phyloP scores from a whole-genome alignment of 2,888 invertebrate genomes.

The Stegana nigrithorax region DNA sequence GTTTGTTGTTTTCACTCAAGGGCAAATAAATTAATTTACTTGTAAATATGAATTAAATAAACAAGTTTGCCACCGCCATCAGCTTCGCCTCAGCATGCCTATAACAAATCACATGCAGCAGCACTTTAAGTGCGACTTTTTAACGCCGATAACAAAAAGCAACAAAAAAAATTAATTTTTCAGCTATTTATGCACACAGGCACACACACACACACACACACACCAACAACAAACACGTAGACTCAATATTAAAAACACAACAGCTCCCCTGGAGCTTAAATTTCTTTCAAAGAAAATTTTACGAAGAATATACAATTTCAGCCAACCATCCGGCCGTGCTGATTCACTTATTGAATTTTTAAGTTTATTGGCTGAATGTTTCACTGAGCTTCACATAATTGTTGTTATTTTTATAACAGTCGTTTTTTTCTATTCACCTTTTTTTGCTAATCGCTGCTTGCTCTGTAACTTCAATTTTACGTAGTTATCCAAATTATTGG shows the following conservation, averaged over 20 bases:
- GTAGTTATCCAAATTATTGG: not conserved
- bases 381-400: not conserved
- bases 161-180: too few species aligned
- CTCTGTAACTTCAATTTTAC: conserved; percentile 17
- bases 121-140: conserved; percentile 36
- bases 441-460: conserved; percentile 37
- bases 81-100: not conserved
- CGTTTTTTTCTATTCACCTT: conserved; percentile 42
- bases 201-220: conserved; percentile 34
- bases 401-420: conserved; percentile 21
- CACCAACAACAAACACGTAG: conserved; percentile 22
- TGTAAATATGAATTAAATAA: conserved; percentile 46
- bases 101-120: conserved; percentile 22
- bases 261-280: conserved; percentile 43
- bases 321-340: too few species aligned
- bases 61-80: conserved; percentile 24
- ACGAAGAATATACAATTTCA: conserved; percentile 30
- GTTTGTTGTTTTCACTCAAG: conserved; percentile 44
- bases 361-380: not conserved
- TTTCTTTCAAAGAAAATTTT: conserved; percentile 7
- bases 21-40: conserved; percentile 47
- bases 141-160: conserved; percentile 39
- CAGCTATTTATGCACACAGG: not conserved
- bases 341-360: too few species aligned
- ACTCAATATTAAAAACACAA: not conserved